These are phyloP conservation scores for Gallinago jamesoni DNA, from an alignment of 2,113 vertebrate species.

Conservation along the genomic window DNA sequence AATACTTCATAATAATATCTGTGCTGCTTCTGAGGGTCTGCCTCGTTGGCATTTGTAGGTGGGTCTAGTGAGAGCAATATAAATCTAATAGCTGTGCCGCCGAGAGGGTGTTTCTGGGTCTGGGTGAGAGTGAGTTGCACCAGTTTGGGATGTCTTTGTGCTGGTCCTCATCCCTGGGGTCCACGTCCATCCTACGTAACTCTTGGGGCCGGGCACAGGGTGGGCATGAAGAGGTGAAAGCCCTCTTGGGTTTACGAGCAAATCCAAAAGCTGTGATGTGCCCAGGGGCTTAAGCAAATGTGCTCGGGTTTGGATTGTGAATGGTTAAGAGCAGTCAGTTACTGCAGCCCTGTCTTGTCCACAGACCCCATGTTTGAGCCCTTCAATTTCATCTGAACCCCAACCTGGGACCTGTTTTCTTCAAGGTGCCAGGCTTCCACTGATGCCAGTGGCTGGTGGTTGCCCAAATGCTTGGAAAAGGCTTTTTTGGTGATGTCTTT, in stretches of 20 bases:
- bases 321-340: neutral
- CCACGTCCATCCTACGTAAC: rapidly evolving
- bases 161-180: neutral
- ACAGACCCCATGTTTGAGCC: rapidly evolving
- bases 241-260: neutral
- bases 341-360: neutral
- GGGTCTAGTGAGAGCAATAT: neutral
- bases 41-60: rapidly evolving
- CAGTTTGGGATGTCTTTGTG: neutral
- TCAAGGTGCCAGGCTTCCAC: neutral
- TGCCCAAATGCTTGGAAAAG: neutral
- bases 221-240: neutral
- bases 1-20: neutral
- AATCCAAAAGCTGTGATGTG: neutral
- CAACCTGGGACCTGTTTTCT: neutral
- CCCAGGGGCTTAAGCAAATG: neutral
- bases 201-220: rapidly evolving
- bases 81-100: rapidly evolving
- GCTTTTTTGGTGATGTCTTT: neutral
- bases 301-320: rapidly evolving
- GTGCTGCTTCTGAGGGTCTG: neutral
- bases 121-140: neutral
- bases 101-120: rapidly evolving
- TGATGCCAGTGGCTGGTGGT: neutral
- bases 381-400: neutral